These are phyloP conservation scores for Onthophagus taurus DNA, from an alignment of 1,140 invertebrate genomes.

Conservation along the genomic window DNA sequence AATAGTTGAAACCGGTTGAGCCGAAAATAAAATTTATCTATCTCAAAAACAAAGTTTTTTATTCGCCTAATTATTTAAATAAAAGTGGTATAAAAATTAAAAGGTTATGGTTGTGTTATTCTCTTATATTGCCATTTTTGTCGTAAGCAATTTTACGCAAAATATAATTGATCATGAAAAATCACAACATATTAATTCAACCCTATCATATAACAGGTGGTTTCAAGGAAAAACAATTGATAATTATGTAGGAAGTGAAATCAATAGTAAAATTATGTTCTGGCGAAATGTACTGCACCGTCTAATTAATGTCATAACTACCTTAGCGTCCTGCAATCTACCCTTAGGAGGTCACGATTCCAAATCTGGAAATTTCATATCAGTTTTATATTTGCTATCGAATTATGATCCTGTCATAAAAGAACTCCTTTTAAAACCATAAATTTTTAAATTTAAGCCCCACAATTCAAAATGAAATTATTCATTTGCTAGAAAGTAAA, in stretches of 20 bases:
- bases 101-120: conserved; percentile 24
- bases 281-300: too few relatives aligned
- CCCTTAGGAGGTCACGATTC: too few relatives aligned
- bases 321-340: too few relatives aligned
- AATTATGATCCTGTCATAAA: conserved; percentile 13
- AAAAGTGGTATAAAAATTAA: conserved; percentile 27
- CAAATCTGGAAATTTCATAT: too few relatives aligned
- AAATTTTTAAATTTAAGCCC: conserved; percentile 19
- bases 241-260: conserved; percentile 15
- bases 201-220: conserved; percentile 28
- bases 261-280: conserved; percentile 14
- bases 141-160: conserved; percentile 30
- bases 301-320: too few relatives aligned
- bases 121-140: conserved; percentile 27
- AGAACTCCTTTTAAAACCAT: conserved; percentile 17
- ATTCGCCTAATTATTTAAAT: too few relatives aligned
- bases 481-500: conserved; percentile 20
- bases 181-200: conserved; percentile 27
- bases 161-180: conserved; percentile 29
- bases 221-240: conserved; percentile 28
- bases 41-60: too few relatives aligned
- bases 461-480: conserved; percentile 20
- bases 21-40: too few relatives aligned
- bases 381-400: conserved; percentile 12
- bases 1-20: too few relatives aligned